Conservation (phyloP, 2,888 invertebrate genomes). For the Ophioninae sp. region DNA sequence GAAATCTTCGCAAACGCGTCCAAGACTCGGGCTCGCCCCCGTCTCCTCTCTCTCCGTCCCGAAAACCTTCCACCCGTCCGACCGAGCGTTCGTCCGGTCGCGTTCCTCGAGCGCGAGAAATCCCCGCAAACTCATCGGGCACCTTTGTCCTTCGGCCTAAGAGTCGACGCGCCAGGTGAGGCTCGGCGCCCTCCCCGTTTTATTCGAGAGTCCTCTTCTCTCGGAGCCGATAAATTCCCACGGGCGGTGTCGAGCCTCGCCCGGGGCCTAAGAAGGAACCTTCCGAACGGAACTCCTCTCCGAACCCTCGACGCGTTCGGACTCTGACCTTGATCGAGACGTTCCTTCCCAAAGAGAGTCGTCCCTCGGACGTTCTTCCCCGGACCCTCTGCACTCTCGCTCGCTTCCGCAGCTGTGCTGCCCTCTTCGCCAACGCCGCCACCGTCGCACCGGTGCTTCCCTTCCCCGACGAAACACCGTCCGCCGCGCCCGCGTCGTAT, state of each 20-base stretch:
- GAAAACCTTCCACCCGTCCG: no score
- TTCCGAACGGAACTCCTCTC: no score
- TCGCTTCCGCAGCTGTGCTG: slow-evolving; percentile 22
- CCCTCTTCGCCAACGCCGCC: neutral
- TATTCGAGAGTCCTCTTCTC: neutral
- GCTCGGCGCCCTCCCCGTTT: neutral
- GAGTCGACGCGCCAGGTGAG: slow-evolving; percentile 27
- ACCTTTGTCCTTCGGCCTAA: slow-evolving; percentile 11
- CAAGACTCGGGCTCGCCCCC: neutral
- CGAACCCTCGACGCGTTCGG: no score
- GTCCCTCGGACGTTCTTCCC: neutral
- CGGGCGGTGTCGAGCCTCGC: no score
- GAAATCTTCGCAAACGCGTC: neutral
- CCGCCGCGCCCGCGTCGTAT: slow-evolving; percentile 69
- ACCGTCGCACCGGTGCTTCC: neutral
- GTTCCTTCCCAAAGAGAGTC: slow-evolving; percentile 3
- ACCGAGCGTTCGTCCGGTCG: neutral
- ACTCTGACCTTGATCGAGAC: neutral
- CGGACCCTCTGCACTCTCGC: neutral
- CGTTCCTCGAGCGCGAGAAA: slow-evolving; percentile 8
- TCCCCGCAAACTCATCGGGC: slow-evolving; percentile 24
- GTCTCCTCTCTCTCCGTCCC: neutral
- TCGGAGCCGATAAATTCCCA: neutral
- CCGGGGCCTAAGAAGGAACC: no score
- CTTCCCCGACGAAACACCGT: slow-evolving; percentile 17